Evolutionary conservation across 1,140 invertebrate species (phyloP).

Genomic region (Aradophagus sp.): DNA sequence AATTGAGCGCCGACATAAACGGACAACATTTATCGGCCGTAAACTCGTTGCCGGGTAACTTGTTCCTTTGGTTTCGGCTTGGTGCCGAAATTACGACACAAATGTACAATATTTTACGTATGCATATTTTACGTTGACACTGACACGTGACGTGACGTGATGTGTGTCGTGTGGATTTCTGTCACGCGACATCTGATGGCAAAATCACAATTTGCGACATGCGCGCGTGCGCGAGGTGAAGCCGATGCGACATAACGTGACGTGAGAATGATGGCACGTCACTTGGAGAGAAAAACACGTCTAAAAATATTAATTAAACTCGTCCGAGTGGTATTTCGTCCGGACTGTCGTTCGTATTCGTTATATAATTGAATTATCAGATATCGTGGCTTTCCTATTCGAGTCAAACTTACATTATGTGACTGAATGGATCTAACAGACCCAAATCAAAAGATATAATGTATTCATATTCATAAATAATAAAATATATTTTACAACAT

Average conservation of each 20-base stretch:
- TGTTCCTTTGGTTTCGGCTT: slow-evolving; percentile 35
- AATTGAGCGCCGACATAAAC: slow-evolving; percentile 14
- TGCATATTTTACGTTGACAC: slow-evolving; percentile 51
- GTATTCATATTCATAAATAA: too few relatives aligned
- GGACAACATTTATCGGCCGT: slow-evolving; percentile 39
- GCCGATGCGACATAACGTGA: slow-evolving; percentile 61
- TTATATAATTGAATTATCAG: slow-evolving; percentile 46
- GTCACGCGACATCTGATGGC: slow-evolving; percentile 60
- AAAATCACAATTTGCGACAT: slow-evolving; percentile 57
- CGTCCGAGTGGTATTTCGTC: slow-evolving; percentile 19
- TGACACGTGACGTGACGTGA: slow-evolving; percentile 60
- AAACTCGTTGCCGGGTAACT: slow-evolving; percentile 26
- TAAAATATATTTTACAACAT: too few relatives aligned
- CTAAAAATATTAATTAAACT: slow-evolving; percentile 60
- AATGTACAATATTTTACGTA: slow-evolving; percentile 50
- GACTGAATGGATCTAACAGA: too few relatives aligned
- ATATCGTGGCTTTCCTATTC: too few relatives aligned
- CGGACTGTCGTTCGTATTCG: slow-evolving; percentile 30
- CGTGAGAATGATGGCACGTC: slow-evolving; percentile 60
- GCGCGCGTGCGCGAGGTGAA: slow-evolving; percentile 52
- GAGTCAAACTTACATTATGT: too few relatives aligned
- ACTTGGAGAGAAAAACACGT: slow-evolving; percentile 58
- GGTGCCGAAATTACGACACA: slow-evolving; percentile 32
- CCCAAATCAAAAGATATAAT: too few relatives aligned
- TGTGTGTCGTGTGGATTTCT: slow-evolving; percentile 57